Evolutionary conservation across 2,113 vertebrate genomes (phyloP), one percentile per base, ranked within the genome.

Genomic region (Potamarius usumacintae): DNA sequence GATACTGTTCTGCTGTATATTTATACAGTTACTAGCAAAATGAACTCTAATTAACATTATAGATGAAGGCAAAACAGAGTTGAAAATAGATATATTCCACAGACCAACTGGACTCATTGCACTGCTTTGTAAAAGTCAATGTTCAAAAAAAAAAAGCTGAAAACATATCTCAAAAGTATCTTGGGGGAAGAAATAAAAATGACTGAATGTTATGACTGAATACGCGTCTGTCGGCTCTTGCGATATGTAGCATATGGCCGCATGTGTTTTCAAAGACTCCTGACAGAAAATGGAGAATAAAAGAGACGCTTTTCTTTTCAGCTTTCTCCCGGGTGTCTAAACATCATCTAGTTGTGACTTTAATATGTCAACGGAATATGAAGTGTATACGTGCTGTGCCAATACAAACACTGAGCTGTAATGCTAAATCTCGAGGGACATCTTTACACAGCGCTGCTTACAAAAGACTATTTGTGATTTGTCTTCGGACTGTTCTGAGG

Each of bases 351-450:
- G 90, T 89, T 72, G 91, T 87, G 93, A 93, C 93, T 95, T 94
- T 92, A 93, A 95, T 92, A 92, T 92, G 93, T 94, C 94, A 94
- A 84, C 91, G 90, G 85, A 91, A 90, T 91, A 92, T 94, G 94
- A 95, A 94, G 91, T 91, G 92, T 92, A 89, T 91, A 89, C 86
- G 63, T 85, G 79, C 34, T 50, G 48, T 58, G 94, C 94, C 95
- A 96, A 95, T 82, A 93, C 93, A 94, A 96, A 95, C 93, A 94
- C 72, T 42, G 85, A 65, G 27, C 85, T 91, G 92, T 94, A 94
- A 92, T 92, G 93, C 91, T 94, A 94, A 94, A 94, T 93, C 91
- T 86, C 88, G 90, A 88, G 91, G 92, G 93, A 95, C 89, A 91
- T 92, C 90, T 93, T 90, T 90, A 91, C 93, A 94, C 92, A 92